phyloP scores from a whole-genome alignment of 2,797 vertebrate species.

The Malurus leucopterus region DNA sequence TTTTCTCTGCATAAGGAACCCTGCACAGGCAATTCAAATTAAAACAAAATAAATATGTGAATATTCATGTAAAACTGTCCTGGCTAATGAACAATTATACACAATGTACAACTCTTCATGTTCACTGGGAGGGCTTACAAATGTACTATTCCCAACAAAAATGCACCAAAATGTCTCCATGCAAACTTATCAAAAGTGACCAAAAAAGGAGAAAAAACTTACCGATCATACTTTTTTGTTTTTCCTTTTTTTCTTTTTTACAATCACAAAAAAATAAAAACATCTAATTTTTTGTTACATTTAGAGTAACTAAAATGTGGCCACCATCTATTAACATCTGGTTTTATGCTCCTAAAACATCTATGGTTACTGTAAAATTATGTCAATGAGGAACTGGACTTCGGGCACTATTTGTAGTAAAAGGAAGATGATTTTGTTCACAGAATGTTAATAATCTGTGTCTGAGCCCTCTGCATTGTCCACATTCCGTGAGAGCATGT shows the following conservation, averaged over 20 bases:
- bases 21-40: slow-evolving; percentile 86
- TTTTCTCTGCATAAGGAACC: slow-evolving; percentile 86
- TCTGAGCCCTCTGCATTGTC: slow-evolving; percentile 84
- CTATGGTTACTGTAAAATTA: slow-evolving; percentile 71
- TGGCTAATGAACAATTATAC: slow-evolving; percentile 97
- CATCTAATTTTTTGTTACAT: slow-evolving; percentile 76
- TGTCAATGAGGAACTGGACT: slow-evolving; percentile 46
- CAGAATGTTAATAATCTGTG: slow-evolving; percentile 76
- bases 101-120: slow-evolving; percentile 91
- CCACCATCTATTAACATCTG: slow-evolving; percentile 67
- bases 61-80: slow-evolving; percentile 94
- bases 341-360: slow-evolving; percentile 73
- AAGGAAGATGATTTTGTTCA: slow-evolving; percentile 46
- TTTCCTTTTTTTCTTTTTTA: slow-evolving; percentile 71
- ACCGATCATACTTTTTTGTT: slow-evolving; percentile 68
- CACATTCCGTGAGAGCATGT: slow-evolving; percentile 83
- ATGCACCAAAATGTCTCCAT: slow-evolving; percentile 83
- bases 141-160: slow-evolving; percentile 81
- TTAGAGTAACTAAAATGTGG: slow-evolving; percentile 78
- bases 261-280: slow-evolving; percentile 85
- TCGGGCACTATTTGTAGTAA: slow-evolving; percentile 39
- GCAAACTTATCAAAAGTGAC: slow-evolving; percentile 83
- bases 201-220: slow-evolving; percentile 67
- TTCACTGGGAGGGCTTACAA: slow-evolving; percentile 77
- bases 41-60: slow-evolving; percentile 98